Evolutionary conservation across 1,140 invertebrate species (phyloP).

Genomic region (Drosophila truncata): DNA sequence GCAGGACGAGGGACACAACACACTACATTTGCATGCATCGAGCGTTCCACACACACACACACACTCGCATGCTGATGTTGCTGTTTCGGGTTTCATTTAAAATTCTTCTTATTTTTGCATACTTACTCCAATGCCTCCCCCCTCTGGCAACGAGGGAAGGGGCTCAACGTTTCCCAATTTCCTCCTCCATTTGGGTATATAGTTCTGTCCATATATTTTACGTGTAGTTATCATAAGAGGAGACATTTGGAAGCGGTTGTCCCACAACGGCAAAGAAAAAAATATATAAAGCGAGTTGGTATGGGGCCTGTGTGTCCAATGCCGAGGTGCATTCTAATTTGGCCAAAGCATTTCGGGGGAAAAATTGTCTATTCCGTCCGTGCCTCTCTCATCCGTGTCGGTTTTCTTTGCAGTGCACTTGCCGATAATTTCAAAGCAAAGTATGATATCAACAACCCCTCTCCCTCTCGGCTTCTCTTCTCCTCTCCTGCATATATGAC

Average conservation of each 20-base stretch:
- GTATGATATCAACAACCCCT: conserved; percentile 33
- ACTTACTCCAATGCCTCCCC: conserved; percentile 56
- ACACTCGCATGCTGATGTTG: conserved; percentile 42
- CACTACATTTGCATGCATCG: conserved; percentile 76
- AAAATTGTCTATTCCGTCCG: conserved; percentile 28
- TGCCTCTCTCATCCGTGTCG: conserved; percentile 13
- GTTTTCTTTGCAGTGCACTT: conserved; percentile 34
- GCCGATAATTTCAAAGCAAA: conserved; percentile 45
- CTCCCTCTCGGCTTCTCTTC: neutral
- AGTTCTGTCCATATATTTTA: conserved; percentile 55
- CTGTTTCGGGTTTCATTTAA: conserved; percentile 74
- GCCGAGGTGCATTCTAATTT: conserved; percentile 60
- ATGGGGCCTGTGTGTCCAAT: conserved; percentile 19
- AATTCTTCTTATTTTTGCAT: conserved; percentile 80
- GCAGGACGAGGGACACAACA: conserved; percentile 16
- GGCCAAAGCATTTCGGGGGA: conserved; percentile 17
- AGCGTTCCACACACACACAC: conserved; percentile 41
- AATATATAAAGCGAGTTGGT: neutral
- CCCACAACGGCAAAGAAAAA: conserved; percentile 1
- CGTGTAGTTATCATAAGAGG: conserved; percentile 71
- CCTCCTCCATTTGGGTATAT: conserved; percentile 48
- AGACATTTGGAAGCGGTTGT: conserved; percentile 48
- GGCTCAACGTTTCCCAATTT: conserved; percentile 45
- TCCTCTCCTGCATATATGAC: neutral
- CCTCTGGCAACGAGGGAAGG: too few relatives aligned